Conservation (phyloP, 2,797 vertebrate genomes). For the Gastrophryne carolinensis region DNA sequence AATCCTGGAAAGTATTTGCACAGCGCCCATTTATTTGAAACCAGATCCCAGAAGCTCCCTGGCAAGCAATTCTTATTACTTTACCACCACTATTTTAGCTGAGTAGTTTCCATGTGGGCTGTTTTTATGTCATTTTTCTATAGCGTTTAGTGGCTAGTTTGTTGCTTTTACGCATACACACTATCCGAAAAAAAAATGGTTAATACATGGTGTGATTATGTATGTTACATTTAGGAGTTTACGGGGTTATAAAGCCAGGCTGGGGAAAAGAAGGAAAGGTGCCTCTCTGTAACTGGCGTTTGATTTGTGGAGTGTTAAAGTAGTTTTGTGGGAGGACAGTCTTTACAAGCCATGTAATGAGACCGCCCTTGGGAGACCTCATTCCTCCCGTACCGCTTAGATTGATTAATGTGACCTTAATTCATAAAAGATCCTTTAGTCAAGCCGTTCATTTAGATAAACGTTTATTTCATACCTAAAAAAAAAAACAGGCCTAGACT, state of each 20-base stretch:
- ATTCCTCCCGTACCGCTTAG: constrained; percentile 73
- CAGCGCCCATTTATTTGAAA: too few relatives aligned
- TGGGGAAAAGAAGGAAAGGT: constrained; percentile 49
- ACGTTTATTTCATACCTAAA: constrained; percentile 64
- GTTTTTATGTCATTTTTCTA: too few relatives aligned
- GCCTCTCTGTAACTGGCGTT: constrained; percentile 72
- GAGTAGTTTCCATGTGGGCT: too few relatives aligned
- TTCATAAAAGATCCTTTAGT: constrained; percentile 77
- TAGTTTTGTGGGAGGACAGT: constrained; percentile 75
- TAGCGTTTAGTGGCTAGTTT: too few relatives aligned
- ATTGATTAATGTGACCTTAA: constrained; percentile 83
- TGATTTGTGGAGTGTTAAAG: constrained; percentile 81
- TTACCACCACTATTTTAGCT: too few relatives aligned
- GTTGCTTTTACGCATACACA: too few relatives aligned
- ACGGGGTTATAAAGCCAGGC: background rate
- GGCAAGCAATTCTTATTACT: too few relatives aligned
- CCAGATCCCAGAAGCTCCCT: too few relatives aligned
- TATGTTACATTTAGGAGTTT: background rate
- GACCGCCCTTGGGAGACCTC: constrained; percentile 71
- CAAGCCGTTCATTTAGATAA: constrained; percentile 78
- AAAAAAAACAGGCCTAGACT: constrained; percentile 61
- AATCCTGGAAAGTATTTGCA: too few relatives aligned
- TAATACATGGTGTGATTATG: background rate
- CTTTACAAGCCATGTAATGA: constrained; percentile 80
- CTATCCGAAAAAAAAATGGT: too few relatives aligned